Base-by-base conservation (phyloP, 2,113 vertebrate genomes). In the Myocastor coypus region DNA sequence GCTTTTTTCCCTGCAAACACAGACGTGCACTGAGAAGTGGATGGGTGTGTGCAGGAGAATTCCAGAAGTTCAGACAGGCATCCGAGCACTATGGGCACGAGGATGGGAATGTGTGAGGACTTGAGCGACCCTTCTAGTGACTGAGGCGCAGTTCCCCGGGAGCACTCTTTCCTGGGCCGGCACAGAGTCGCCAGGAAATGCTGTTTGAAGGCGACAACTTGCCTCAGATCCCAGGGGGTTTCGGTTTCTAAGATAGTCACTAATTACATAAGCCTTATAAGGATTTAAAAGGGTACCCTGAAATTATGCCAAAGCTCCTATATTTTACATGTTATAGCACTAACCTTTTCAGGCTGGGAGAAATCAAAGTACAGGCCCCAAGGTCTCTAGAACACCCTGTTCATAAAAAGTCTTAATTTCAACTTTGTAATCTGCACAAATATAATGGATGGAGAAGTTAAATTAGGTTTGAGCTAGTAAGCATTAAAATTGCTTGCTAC, bases 201-300 rank as follows among this genome's bases (percentile, higher is more conserved):
- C n/a, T 42, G 55, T 24, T 16, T 52, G 61, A 87, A 92, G 88
- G 32, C n/a, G n/a, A 37, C 64, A 71, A 81, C 5, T 34, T 55
- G 57, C 61, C 69, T 83, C 34, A 22, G 89, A 87, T 46, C 42
- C 37, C 83, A 77, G 66, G n/a, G 34, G 81, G 28, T 80, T 82
- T 17, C 63, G n/a, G 24, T 64, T 77, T 83, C 95, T 52, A 92
- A 92, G 80, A 22, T 85, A 34, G 89, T 71, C 46, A 50, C 66
- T 89, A 64, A 46, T 78, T 64, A n/a, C 6, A 52, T 46, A 40
- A 64, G 50, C 40, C 46, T 89, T 57, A 88, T 0, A 5, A 84
- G 20, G 69, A 42, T 82, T 55, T 64, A 64, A 78, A 84, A 82
- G 52, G 71, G 37, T 91, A 37, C 28, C 50, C 73, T 24, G 34